Conservation (phyloP, 2,888 invertebrate species). For the Homarus gammarus region DNA sequence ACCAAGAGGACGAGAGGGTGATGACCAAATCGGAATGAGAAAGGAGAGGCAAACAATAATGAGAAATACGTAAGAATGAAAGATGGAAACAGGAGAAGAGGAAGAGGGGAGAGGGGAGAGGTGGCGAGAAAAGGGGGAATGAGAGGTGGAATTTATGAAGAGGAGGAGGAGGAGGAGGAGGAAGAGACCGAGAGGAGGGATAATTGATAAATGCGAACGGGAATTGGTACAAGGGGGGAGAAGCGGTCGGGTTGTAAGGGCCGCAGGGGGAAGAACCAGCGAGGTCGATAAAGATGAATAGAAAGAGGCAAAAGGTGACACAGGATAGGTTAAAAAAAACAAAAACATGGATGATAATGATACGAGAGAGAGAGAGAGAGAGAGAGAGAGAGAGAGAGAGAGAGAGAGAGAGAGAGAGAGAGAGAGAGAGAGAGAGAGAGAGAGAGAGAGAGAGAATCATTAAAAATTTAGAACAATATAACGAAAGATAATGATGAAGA, state of each 20-base stretch:
- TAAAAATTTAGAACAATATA: too few relatives aligned
- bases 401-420: slow-evolving; percentile 12
- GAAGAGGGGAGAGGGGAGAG: background rate
- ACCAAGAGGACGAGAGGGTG: too few relatives aligned
- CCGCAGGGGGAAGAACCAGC: too few relatives aligned
- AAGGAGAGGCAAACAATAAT: too few relatives aligned
- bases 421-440: slow-evolving; percentile 11
- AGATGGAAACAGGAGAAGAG: too few relatives aligned
- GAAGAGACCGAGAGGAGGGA: slow-evolving; percentile 10
- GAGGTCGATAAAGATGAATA: too few relatives aligned
- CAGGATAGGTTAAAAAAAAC: background rate
- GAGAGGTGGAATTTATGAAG: background rate
- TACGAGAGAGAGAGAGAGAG: background rate
- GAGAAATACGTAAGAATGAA: too few relatives aligned
- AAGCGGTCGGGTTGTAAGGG: too few relatives aligned
- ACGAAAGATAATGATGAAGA: too few relatives aligned
- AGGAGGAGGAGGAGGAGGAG: background rate
- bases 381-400: slow-evolving; percentile 2
- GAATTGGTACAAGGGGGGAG: background rate
- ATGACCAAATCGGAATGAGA: too few relatives aligned
- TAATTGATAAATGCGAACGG: background rate
- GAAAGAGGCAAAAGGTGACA: background rate
- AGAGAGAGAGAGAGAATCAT: too few relatives aligned
- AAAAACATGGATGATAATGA: background rate
- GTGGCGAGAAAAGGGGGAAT: background rate